Evolutionary conservation across 2,113 vertebrate genomes (phyloP).

Genomic region (Ciconia boyciana): DNA sequence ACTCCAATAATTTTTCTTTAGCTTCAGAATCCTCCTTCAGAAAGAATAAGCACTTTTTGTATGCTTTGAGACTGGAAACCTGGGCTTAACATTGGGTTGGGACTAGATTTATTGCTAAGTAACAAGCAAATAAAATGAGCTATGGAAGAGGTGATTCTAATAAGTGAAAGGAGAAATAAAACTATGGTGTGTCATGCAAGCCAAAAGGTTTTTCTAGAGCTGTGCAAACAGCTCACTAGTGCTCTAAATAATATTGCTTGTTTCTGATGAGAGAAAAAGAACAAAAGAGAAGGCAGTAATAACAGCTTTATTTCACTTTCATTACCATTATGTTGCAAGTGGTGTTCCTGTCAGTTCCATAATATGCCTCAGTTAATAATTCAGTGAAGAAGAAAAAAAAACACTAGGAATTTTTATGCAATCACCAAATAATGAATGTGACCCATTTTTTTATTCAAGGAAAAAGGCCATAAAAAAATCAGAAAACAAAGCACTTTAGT

Average conservation of each 20-base stretch:
- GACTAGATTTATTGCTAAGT: not conserved
- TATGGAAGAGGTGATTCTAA: not conserved
- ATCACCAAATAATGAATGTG: not conserved
- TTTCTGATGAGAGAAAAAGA: not conserved
- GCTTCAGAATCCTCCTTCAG: not conserved
- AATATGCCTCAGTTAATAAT: not conserved
- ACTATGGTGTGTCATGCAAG: not conserved
- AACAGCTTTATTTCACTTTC: conserved; percentile 12
- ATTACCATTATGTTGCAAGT: not conserved
- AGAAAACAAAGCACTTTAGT: not conserved
- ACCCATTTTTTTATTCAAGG: not conserved
- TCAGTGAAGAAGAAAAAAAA: not conserved
- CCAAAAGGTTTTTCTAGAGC: not conserved
- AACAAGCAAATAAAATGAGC: not conserved
- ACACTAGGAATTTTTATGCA: not conserved
- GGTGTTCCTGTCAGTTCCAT: not conserved
- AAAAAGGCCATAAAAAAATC: not conserved
- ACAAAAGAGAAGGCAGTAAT: not conserved
- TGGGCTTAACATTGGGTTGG: not conserved
- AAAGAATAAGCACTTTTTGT: not conserved
- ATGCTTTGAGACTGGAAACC: not conserved
- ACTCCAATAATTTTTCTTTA: not conserved
- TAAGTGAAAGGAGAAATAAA: not conserved
- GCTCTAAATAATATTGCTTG: not conserved
- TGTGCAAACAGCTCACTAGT: not conserved